phyloP scores from a whole-genome alignment of 2,888 invertebrate genomes.

The Hirtodrosophila duncani region DNA sequence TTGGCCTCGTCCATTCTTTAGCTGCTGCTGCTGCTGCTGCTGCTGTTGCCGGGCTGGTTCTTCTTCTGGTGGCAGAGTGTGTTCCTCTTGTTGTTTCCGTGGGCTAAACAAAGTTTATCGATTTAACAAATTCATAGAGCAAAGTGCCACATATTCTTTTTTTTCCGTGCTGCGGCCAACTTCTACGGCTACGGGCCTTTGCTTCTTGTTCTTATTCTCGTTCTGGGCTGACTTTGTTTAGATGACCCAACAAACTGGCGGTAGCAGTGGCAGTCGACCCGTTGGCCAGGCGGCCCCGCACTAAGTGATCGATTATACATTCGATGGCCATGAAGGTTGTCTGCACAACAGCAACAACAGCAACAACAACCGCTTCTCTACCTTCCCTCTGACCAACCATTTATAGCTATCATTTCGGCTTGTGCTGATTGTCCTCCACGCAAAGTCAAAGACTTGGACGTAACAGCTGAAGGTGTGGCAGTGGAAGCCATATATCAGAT shows the following conservation, averaged over 20 bases:
- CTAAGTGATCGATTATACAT: slow-evolving; percentile 69
- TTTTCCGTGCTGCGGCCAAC: slow-evolving; percentile 8
- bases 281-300: slow-evolving; percentile 55
- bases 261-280: slow-evolving; percentile 54
- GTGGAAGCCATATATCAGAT: no score
- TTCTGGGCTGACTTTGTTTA: slow-evolving; percentile 56
- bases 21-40: slow-evolving; percentile 6
- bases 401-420: no score
- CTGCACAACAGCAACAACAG: no score
- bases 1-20: slow-evolving; percentile 10
- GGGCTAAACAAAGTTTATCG: slow-evolving; percentile 71
- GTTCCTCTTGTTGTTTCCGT: slow-evolving; percentile 63
- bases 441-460: no score
- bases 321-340: slow-evolving; percentile 72
- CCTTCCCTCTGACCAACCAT: no score
- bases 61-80: slow-evolving; percentile 50
- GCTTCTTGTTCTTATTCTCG: neutral
- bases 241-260: slow-evolving; percentile 68
- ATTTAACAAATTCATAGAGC: slow-evolving; percentile 69
- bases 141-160: slow-evolving; percentile 53
- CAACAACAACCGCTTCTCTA: neutral
- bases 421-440: neutral
- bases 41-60: slow-evolving; percentile 6
- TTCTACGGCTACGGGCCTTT: slow-evolving; percentile 1
- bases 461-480: no score